Evolutionary conservation across 2,888 invertebrate genomes (phyloP).

Genomic region (Omphaloscelis lunosa): DNA sequence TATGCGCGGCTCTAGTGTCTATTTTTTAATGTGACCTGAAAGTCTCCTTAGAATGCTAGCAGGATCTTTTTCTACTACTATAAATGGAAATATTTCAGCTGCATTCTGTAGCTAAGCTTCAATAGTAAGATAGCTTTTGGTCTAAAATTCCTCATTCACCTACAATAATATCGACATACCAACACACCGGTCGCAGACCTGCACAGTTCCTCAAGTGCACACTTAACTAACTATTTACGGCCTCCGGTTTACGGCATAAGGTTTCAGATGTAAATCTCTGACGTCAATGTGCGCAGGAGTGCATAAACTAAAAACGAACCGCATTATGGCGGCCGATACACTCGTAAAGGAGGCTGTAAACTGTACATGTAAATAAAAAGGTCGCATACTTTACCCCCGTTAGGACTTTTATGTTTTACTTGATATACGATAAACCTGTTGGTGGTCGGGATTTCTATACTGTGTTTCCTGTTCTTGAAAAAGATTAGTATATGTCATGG

Average conservation of each 20-base stretch:
- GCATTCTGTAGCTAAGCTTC: background rate
- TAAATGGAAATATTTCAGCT: background rate
- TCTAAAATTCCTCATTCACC: background rate
- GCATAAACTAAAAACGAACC: conserved; percentile 58
- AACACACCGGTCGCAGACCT: conserved; percentile 50
- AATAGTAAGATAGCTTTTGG: no score
- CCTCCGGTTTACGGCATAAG: conserved; percentile 64
- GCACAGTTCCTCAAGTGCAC: conserved; percentile 60
- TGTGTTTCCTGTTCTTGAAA: conserved; percentile 1
- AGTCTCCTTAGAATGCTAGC: background rate
- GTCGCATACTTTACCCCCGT: conserved; percentile 42
- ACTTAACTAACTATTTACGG: conserved; percentile 69
- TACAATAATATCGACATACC: conserved; percentile 5
- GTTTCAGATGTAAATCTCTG: conserved; percentile 64
- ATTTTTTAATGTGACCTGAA: background rate
- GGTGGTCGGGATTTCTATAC: background rate
- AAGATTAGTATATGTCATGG: background rate
- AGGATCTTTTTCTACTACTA: background rate
- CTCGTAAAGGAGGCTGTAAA: conserved; percentile 71
- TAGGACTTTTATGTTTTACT: conserved; percentile 25
- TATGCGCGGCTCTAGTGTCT: background rate
- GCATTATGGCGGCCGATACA: conserved; percentile 67
- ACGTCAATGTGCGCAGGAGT: conserved; percentile 71
- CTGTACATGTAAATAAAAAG: conserved; percentile 57
- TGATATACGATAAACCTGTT: conserved; percentile 25